These are phyloP conservation scores for Siphlonurus alternatus DNA, from an alignment of 2,888 invertebrate species.

Conservation along the genomic window DNA sequence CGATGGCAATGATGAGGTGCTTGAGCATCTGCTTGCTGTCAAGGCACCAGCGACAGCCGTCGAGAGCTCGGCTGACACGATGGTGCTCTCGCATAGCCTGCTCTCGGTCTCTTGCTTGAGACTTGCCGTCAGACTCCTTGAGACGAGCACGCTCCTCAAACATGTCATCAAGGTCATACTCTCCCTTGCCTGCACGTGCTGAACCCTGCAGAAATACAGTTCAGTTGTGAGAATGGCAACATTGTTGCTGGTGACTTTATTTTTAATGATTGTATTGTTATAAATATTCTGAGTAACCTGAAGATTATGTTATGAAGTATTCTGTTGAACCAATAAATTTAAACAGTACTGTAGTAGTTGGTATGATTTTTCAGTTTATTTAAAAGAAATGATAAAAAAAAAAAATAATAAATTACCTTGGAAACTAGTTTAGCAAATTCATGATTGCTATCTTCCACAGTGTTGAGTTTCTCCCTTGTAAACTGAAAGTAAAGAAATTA, in stretches of 20 bases:
- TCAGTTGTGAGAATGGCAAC: neutral
- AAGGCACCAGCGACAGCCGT: conserved; percentile 68
- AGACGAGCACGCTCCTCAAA: conserved; percentile 62
- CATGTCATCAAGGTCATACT: conserved; percentile 60
- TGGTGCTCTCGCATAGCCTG: conserved; percentile 58
- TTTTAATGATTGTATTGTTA: conserved; percentile 5
- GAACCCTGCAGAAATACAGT: conserved; percentile 10
- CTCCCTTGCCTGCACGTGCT: conserved; percentile 11
- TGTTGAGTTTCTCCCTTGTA: conserved; percentile 61
- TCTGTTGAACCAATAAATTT: too few species aligned
- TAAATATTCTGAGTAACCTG: conserved; percentile 2
- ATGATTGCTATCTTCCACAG: conserved; percentile 61
- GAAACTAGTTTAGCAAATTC: conserved; percentile 60
- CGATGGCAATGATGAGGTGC: conserved; percentile 68
- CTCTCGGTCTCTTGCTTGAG: conserved; percentile 41
- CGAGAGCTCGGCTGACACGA: conserved; percentile 48
- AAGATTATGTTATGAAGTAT: too few species aligned
- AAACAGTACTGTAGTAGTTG: too few species aligned
- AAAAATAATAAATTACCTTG: too few species aligned
- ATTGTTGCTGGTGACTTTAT: too few species aligned
- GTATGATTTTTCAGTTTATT: too few species aligned
- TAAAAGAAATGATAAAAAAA: too few species aligned
- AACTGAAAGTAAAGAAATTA: conserved; percentile 35
- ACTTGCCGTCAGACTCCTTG: conserved; percentile 40
- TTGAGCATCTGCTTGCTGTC: conserved; percentile 65